A percentile compares a stretch with the other conserved stretches of the same genome.
Conservation (phyloP, 2,797 vertebrate species). For the Ciconia nigra region DNA sequence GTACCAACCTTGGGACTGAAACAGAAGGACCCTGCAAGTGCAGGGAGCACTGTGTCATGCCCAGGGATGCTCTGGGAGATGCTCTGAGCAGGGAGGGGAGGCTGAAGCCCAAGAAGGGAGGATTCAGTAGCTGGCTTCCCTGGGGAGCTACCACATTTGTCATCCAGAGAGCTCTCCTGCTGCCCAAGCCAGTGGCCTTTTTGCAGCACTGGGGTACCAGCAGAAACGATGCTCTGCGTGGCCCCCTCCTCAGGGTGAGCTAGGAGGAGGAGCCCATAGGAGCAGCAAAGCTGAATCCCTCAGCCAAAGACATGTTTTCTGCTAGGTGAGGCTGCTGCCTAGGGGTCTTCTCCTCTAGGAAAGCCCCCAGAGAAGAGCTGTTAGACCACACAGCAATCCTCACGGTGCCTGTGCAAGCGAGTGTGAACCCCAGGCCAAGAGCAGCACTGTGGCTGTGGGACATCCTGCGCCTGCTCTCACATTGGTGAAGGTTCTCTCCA, state of each 20-base stretch:
- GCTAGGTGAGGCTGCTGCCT: neutral
- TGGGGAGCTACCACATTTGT: accelerated
- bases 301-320: neutral
- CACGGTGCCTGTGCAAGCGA: accelerated
- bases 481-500: accelerated
- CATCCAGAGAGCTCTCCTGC: neutral
- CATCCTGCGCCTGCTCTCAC: neutral
- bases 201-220: neutral
- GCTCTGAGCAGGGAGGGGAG: neutral
- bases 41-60: neutral
- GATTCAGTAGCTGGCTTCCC: neutral
- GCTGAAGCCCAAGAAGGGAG: neutral
- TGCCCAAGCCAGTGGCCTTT: neutral
- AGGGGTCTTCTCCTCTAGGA: neutral
- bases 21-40: neutral
- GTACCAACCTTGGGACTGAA: neutral
- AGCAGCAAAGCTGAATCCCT: neutral
- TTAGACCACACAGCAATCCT: neutral
- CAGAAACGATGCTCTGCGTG: accelerated
- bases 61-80: neutral
- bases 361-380: neutral
- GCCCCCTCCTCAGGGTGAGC: accelerated
- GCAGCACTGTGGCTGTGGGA: neutral
- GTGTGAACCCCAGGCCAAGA: neutral
- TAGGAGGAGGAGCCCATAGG: neutral